Evolutionary conservation across 2,113 vertebrate genomes (phyloP), one percentile per base, ranked within the genome.

Genomic region (Hippocampus barbouri): DNA sequence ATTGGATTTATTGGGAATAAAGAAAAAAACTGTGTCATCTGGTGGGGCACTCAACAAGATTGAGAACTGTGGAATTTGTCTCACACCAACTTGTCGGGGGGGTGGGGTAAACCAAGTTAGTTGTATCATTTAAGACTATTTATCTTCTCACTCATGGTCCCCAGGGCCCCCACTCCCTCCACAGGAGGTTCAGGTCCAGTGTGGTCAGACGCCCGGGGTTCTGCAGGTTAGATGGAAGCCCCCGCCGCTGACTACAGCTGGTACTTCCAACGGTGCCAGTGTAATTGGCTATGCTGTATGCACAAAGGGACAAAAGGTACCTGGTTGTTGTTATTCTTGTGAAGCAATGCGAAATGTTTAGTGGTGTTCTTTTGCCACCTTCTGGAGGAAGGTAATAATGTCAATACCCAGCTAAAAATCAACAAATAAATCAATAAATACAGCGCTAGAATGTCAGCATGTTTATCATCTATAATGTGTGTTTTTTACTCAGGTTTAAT

Each of bases 241-340:
- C 0, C 96, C 96, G 0, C 54, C 72, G 0, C 93, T 98, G 87
- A 94, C 95, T 0, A 79, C 94, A 23, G 87, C 93, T 0, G 96
- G 97, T 71, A 94, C 95, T n/a, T 99, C 97, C 67, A 97, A 97
- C 0, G 97, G 96, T 0, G 97, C 97, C 78, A 94, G 30, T 0
- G 97, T 98, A 40, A 95, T 95, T 0, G 97, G 97, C 77, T 99
- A 98, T 0, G 93, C 93, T 1, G 95, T 99, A 68, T 98, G 95
- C 47, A 96, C 94, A 57, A 95, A 95, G 83, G 96, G 95, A 78
- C 96, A 98, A 87, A 94, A 94, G 95, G 97, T 99, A 87, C n/a
- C 83, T 90, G 49, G 49, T 67, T 40, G 47, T 74, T 66, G 5
- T 34, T 34, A 15, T 21, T 21, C 15, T 60, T 30, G 25, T 61